Conservation (phyloP, 2,113 vertebrate species). For the Rhinolophus sinicus region DNA sequence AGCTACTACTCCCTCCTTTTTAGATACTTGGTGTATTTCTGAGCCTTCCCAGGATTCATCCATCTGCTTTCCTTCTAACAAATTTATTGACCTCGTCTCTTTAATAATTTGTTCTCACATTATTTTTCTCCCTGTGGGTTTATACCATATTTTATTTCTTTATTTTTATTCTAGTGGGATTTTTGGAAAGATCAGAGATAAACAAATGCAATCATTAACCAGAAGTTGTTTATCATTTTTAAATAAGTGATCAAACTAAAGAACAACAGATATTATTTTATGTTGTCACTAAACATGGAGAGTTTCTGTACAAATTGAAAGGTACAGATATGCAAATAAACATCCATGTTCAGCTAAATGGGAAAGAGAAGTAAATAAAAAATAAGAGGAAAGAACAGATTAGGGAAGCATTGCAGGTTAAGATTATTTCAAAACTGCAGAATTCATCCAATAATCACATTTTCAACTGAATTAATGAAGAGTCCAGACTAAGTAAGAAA, state of each 20-base stretch:
- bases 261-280: neutral
- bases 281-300: neutral
- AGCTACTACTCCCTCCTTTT: neutral
- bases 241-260: neutral
- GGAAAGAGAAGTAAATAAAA: neutral
- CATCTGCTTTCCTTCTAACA: neutral
- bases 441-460: neutral
- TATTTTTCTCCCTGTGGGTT: constrained; percentile 18
- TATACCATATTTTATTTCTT: neutral
- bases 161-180: constrained; percentile 2
- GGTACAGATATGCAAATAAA: constrained; percentile 2
- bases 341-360: neutral
- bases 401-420: neutral
- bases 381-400: neutral
- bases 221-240: neutral
- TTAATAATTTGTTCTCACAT: neutral
- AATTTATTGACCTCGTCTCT: neutral
- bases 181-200: neutral
- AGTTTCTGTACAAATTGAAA: neutral
- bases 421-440: neutral
- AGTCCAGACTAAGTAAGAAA: neutral
- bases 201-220: constrained; percentile 34
- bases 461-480: neutral
- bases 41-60: neutral
- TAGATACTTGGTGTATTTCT: neutral